A percentile compares a stretch with the other conserved stretches of the same genome.
These are phyloP conservation scores for Pseudonaja textilis DNA, from an alignment of 2,113 vertebrate genomes.

Conservation along the genomic window DNA sequence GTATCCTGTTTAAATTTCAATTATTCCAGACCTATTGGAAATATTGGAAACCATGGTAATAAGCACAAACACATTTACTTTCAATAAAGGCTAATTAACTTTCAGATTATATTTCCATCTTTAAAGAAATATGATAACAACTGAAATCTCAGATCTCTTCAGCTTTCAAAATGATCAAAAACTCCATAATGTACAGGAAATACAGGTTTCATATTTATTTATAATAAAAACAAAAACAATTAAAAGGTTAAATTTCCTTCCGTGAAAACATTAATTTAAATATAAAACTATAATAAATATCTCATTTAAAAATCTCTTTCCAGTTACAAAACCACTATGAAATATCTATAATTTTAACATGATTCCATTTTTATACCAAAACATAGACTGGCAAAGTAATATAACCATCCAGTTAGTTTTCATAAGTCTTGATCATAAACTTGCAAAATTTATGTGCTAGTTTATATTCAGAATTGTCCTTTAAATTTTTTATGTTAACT, in stretches of 20 bases:
- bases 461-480: background rate
- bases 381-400: background rate
- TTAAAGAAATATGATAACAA: background rate
- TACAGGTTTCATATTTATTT: background rate
- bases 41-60: background rate
- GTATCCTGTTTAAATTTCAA: background rate
- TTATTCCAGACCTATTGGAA: background rate
- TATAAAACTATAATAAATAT: background rate
- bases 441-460: background rate
- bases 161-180: constrained; percentile 10
- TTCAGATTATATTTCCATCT: background rate
- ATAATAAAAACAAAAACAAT: background rate
- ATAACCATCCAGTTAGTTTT: background rate
- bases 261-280: background rate
- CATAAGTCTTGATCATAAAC: background rate
- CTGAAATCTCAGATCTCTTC: background rate
- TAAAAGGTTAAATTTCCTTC: background rate
- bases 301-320: background rate
- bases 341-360: background rate
- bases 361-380: background rate
- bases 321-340: background rate
- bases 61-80: background rate
- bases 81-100: background rate
- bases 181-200: constrained; percentile 8
- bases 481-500: background rate